Percentiles rank a stretch among this genome's conserved stretches.
Evolutionary conservation across 2,888 invertebrate genomes (phyloP).

Genomic region (Bugulina stolonifera): DNA sequence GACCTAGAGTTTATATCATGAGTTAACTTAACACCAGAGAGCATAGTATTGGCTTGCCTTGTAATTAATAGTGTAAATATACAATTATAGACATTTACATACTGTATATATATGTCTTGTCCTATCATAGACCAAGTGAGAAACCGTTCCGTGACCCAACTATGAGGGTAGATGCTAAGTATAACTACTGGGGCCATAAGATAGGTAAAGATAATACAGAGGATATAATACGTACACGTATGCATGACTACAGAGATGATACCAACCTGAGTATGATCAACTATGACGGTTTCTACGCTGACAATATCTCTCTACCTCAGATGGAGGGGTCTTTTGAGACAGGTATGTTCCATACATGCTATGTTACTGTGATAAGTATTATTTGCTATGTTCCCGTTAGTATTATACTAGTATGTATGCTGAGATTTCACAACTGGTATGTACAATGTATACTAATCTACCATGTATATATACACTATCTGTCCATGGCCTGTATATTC

Average conservation of each 20-base stretch:
- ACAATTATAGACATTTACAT: too few species aligned
- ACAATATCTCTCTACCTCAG: constrained; percentile 63
- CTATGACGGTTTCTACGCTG: constrained; percentile 78
- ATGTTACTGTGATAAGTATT: too few species aligned
- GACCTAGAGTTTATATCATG: too few species aligned
- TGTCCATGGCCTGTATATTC: too few species aligned
- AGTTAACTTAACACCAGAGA: too few species aligned
- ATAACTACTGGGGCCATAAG: constrained; percentile 81
- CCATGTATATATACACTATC: too few species aligned
- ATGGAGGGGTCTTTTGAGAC: constrained; percentile 23
- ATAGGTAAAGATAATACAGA: constrained; percentile 21
- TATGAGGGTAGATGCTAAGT: constrained; percentile 69
- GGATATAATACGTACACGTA: background rate
- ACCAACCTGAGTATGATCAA: constrained; percentile 37
- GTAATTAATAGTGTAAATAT: too few species aligned
- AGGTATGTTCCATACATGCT: background rate
- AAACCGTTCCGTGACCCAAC: constrained; percentile 8
- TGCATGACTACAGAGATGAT: constrained; percentile 26
- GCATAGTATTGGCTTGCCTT: too few species aligned
- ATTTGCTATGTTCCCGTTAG: background rate
- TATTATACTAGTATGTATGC: too few species aligned
- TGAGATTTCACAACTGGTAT: too few species aligned
- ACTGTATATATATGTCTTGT: too few species aligned
- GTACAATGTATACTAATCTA: too few species aligned
- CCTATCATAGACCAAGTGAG: background rate